These are phyloP conservation scores for Epinephelus fuscoguttatus DNA, from an alignment of 2,113 vertebrate genomes.

Conservation along the genomic window DNA sequence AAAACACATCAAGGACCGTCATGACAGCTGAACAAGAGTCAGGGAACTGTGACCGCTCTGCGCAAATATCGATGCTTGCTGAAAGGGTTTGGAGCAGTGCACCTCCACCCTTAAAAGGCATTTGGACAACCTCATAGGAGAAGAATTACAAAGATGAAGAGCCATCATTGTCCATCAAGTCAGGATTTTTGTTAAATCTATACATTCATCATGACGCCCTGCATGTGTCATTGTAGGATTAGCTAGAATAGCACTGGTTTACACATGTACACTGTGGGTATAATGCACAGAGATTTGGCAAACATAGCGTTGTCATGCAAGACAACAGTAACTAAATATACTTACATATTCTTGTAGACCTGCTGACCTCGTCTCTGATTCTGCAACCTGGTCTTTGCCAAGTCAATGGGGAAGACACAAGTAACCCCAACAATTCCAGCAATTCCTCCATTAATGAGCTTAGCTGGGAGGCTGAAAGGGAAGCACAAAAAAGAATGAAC, in stretches of 20 bases:
- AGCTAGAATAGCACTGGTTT: conserved; percentile 19
- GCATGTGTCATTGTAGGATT: conserved; percentile 19
- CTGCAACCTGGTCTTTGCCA: conserved; percentile 90
- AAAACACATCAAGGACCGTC: neutral
- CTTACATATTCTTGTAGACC: conserved; percentile 89
- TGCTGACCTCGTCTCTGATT: conserved; percentile 89
- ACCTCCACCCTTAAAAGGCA: conserved; percentile 12
- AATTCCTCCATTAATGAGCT: conserved; percentile 89
- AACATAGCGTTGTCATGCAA: neutral
- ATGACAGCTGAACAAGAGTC: neutral
- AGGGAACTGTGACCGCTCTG: neutral
- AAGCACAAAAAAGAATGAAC: neutral
- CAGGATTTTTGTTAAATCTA: conserved; percentile 2
- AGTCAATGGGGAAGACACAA: conserved; percentile 90
- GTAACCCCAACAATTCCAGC: conserved; percentile 90
- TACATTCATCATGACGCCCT: neutral
- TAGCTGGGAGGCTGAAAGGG: conserved; percentile 86
- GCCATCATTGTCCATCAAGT: neutral
- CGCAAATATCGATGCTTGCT: neutral
- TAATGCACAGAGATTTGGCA: neutral
- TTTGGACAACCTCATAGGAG: neutral
- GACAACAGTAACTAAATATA: conserved; percentile 23
- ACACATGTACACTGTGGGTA: neutral
- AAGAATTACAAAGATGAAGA: neutral
- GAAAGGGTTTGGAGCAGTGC: neutral